Base-by-base conservation (phyloP, 2,797 vertebrate species). In the Anas georgica region DNA sequence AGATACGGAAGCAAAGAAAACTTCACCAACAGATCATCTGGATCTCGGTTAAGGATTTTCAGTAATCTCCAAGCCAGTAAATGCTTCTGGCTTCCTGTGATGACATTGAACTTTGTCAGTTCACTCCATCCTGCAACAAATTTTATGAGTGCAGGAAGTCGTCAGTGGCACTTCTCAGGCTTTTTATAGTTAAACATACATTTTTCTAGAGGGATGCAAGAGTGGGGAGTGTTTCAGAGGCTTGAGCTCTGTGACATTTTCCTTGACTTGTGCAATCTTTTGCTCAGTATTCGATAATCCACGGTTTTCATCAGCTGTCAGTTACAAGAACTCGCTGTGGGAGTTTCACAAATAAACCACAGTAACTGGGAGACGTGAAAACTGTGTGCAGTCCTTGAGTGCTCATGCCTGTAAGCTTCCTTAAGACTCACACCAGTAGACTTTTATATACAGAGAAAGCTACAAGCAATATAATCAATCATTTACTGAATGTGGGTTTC, bases 301-400 rank as follows among this genome's bases (percentile, higher is more conserved):
- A 46, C 37, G 22, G 41, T 39, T 94, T 88, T 86, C 78, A 93
- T 77, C 90, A 55, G 37, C 35, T 88, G 45, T 60, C 89, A 83
- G 28, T 62, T 86, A 7, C 77, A 81, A 79, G 52, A 86, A 60
- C 18, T 77, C 73, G 22, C 63, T 62, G 59, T 60, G 67, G 35
- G 67, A 79, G 28, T 86, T 69, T 70, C 63, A 69, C 46, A 91
- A 67, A 76, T 25, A 70, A 93, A 73, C 16, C 12, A 35, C 55
- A n/a, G 13, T n/a, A 74, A 52, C 29, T 37, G 46, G 41, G 52
- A 84, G 63, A 60, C 1, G 1, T 64, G 37, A 56, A 68, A 86
- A 59, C 2, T 67, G 28, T 7, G 16, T 18, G 7, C 41, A 67
- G 9, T n/a, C 70, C 41, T 60, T 28, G 9, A 64, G 3, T n/a